Percentiles rank a stretch among this genome's conserved stretches.
phyloP scores from a whole-genome alignment of 1,140 invertebrate genomes.

The Drosophila athabasca region DNA sequence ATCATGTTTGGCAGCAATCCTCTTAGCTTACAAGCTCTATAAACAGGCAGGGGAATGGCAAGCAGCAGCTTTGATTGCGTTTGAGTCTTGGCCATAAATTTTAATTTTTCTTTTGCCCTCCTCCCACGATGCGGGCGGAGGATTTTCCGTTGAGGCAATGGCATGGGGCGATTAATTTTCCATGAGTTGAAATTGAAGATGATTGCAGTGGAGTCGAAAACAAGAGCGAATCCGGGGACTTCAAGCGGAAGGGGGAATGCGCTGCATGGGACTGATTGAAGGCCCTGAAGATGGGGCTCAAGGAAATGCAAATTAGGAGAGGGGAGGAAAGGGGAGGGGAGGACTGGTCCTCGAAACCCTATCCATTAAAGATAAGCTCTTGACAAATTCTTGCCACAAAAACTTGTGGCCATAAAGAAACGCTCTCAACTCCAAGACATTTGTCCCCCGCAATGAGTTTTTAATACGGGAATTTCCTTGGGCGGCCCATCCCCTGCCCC shows the following conservation, averaged over 20 bases:
- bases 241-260: background rate
- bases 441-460: slow-evolving; percentile 59
- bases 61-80: slow-evolving; percentile 61
- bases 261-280: slow-evolving; percentile 2
- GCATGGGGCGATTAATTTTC: slow-evolving; percentile 65
- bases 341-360: background rate
- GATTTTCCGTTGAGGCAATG: background rate
- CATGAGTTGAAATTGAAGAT: slow-evolving; percentile 77
- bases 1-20: slow-evolving; percentile 53
- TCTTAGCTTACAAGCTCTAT: slow-evolving; percentile 73
- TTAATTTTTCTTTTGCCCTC: slow-evolving; percentile 56
- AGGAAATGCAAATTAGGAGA: slow-evolving; percentile 27
- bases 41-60: slow-evolving; percentile 58
- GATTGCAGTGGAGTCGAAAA: slow-evolving; percentile 56
- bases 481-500: background rate
- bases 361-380: slow-evolving; percentile 53
- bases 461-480: slow-evolving; percentile 53
- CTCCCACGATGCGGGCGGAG: background rate
- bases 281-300: slow-evolving; percentile 1
- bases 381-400: slow-evolving; percentile 44
- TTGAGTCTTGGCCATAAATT: slow-evolving; percentile 76
- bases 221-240: slow-evolving; percentile 1
- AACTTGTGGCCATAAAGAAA: slow-evolving; percentile 45
- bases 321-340: background rate
- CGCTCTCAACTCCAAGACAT: slow-evolving; percentile 34